Conservation (phyloP, 2,797 vertebrate species). For the Schizopygopsis malacanthus region DNA sequence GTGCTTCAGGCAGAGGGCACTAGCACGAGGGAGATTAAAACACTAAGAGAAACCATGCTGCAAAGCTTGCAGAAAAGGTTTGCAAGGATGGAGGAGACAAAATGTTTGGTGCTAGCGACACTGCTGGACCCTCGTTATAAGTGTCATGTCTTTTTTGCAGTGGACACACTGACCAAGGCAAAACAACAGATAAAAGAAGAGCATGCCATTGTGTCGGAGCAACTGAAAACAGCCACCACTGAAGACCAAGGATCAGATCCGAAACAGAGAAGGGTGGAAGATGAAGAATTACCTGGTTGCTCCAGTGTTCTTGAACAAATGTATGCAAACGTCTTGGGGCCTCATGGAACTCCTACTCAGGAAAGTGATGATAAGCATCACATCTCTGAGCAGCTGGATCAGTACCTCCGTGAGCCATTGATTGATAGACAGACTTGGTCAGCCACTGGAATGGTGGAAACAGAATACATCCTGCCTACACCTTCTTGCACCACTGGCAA, state of each 20-base stretch:
- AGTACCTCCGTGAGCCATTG: too few species aligned
- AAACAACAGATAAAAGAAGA: too few species aligned
- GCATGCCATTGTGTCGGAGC: too few species aligned
- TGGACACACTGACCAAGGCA: conserved; percentile 27
- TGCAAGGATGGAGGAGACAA: too few species aligned
- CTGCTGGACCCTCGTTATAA: conserved; percentile 50
- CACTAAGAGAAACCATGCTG: conserved; percentile 29
- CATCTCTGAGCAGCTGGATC: background rate
- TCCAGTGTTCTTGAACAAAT: background rate
- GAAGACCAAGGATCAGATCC: conserved; percentile 24
- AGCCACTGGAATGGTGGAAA: conserved; percentile 51
- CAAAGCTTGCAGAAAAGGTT: too few species aligned
- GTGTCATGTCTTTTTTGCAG: conserved; percentile 29
- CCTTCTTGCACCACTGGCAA: conserved; percentile 42
- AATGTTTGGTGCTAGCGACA: too few species aligned
- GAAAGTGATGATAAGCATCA: too few species aligned
- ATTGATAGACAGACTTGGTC: conserved; percentile 24
- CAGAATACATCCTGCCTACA: conserved; percentile 30
- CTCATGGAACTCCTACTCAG: too few species aligned
- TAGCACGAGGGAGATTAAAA: conserved; percentile 14
- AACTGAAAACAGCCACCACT: too few species aligned
- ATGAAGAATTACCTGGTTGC: conserved; percentile 19
- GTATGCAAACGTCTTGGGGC: too few species aligned
- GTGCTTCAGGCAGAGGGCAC: conserved; percentile 34
- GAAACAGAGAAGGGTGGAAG: background rate